Conservation (phyloP, 2,113 vertebrate species). For the Chitala chitala region DNA sequence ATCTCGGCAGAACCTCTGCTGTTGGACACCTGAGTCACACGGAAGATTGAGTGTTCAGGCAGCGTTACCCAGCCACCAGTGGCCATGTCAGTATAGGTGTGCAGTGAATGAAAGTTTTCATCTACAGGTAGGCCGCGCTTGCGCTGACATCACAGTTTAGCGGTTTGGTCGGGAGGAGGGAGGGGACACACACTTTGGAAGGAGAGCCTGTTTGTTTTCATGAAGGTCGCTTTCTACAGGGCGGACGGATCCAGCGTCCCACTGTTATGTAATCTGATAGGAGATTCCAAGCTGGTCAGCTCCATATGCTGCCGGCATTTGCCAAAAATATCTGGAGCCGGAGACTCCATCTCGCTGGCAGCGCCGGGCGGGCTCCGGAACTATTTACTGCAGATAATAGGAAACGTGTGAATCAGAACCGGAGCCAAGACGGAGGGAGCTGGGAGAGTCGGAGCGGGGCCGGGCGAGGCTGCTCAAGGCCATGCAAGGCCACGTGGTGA, state of each 20-base stretch:
- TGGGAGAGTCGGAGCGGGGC: conserved; percentile 43
- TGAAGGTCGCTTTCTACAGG: conserved; percentile 53
- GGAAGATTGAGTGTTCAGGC: background rate
- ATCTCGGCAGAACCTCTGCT: too few relatives aligned
- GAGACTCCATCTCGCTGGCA: conserved; percentile 46
- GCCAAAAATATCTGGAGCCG: conserved; percentile 56
- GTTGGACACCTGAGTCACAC: too few relatives aligned
- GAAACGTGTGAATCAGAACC: conserved; percentile 43
- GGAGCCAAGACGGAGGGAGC: conserved; percentile 33
- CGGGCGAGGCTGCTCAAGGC: conserved; percentile 30
- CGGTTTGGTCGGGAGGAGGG: background rate
- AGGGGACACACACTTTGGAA: conserved; percentile 34
- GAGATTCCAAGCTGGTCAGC: conserved; percentile 63
- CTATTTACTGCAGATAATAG: conserved; percentile 47
- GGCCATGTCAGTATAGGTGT: background rate
- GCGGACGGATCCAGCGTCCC: conserved; percentile 55
- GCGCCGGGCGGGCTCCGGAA: conserved; percentile 33
- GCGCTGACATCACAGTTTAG: background rate
- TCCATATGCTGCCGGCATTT: conserved; percentile 60
- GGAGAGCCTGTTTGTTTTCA: conserved; percentile 45
- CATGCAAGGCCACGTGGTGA: conserved; percentile 31
- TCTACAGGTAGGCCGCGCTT: background rate
- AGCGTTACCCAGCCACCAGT: background rate
- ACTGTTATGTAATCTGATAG: conserved; percentile 67
- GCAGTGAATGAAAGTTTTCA: background rate